Evolutionary conservation across 2,113 vertebrate genomes (phyloP), one percentile per base, ranked within the genome.

Genomic region (Rhabdornis inornatus): DNA sequence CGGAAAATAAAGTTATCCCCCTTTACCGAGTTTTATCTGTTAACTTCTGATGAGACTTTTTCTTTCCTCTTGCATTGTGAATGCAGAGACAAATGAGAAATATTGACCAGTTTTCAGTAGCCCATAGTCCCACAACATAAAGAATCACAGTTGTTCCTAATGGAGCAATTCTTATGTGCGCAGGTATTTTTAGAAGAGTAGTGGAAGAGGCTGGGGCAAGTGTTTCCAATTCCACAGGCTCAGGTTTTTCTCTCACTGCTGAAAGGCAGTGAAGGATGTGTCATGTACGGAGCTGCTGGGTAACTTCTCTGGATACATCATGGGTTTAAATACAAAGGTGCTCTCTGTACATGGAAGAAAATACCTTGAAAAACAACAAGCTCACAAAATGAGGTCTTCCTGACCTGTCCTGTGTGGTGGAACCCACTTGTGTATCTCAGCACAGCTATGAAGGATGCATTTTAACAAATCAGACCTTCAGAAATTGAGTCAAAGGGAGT

Each of bases 41-140:
- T 89, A 95, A 76, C 27, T 96, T 95, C 39, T 59, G 45, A 78
- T 81, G 16, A 88, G 37, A 60, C 14, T 30, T 61, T 68, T 47
- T 47, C 44, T 87, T 92, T 63, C 16, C n/a, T 69, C 25, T 60
- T 69, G 20, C 19, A 18, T 49, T 17, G 4, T 70, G 15, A 76
- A 69, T 66, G 22, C 10, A 27, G 40, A 22, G 39, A 59, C 40
- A 60, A 37, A 25, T 14, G 9, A 72, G 27, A 68, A 87, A 60
- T 61, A 57, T 55, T 2, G 2, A 40, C 9, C 1, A 1, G 3
- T 72, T 92, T 79, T 33, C 22, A 33, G 11, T 39, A 15, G 49
- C 47, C 31, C 11, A 1, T 31, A 60, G 5, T 61, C 27, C 13
- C 33, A 40, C 1, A 2, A 10, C 11, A n/a, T 30, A 15, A 52